phyloP scores from a whole-genome alignment of 2,113 vertebrate species.

The Heptranchias perlo region DNA sequence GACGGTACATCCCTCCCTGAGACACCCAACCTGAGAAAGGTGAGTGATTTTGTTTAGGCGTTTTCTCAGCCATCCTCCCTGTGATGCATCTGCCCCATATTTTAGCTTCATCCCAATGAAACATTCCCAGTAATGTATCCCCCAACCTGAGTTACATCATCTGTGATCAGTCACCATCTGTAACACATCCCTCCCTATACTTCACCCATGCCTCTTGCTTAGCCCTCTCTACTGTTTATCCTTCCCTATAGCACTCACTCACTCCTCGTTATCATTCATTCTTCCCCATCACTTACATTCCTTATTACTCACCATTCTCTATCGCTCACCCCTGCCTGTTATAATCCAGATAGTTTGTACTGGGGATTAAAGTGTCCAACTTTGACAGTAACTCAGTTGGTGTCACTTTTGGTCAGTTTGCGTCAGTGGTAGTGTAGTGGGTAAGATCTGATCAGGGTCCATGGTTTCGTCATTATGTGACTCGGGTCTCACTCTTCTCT shows the following conservation, averaged over 20 bases:
- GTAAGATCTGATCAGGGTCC: background rate
- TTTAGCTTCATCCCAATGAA: background rate
- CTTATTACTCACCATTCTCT: no score
- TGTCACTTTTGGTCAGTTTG: background rate
- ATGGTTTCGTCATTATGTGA: background rate
- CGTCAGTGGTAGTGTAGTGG: no score
- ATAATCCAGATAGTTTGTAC: background rate
- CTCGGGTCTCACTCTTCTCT: background rate
- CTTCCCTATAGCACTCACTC: background rate
- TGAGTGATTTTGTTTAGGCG: conserved; percentile 52
- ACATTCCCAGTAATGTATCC: background rate
- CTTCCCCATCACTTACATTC: background rate
- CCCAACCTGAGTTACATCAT: background rate
- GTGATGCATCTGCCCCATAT: background rate
- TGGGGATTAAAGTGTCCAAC: background rate
- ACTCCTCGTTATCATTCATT: background rate
- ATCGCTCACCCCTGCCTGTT: background rate
- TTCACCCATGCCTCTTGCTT: background rate
- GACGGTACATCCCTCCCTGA: conserved; percentile 95
- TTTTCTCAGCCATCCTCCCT: background rate
- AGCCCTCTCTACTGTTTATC: background rate
- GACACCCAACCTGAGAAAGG: conserved; percentile 91
- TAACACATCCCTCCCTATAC: background rate
- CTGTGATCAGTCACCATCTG: background rate
- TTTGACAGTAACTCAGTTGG: background rate